A percentile compares a stretch with the other conserved stretches of the same genome.
These are phyloP conservation scores for Scortum barcoo DNA, from an alignment of 2,113 vertebrate genomes.

Conservation along the genomic window DNA sequence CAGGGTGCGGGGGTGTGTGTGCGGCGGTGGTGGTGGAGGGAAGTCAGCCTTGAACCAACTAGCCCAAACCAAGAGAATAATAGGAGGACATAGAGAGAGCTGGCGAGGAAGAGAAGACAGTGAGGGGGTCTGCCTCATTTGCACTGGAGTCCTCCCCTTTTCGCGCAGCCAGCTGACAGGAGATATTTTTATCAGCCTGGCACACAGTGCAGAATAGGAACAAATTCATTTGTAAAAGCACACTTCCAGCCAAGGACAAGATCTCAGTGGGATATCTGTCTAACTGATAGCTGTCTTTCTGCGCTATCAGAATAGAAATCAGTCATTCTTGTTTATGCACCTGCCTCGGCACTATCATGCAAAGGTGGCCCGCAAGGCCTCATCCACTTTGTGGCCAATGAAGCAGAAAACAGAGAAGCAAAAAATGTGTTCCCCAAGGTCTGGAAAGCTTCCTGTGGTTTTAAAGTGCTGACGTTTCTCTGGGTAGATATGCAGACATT, in stretches of 20 bases:
- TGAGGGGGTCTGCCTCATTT: conserved; percentile 77
- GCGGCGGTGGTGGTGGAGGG: conserved; percentile 1
- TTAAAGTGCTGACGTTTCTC: conserved; percentile 20
- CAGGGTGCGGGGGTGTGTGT: conserved; percentile 11
- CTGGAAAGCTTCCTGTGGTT: conserved; percentile 7
- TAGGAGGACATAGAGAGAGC: conserved; percentile 55
- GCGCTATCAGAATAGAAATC: conserved; percentile 69
- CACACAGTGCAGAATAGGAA: conserved; percentile 70
- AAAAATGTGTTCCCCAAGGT: conserved; percentile 45
- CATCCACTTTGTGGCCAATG: conserved; percentile 45
- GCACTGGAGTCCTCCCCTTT: conserved; percentile 68
- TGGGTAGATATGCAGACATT: conserved; percentile 13
- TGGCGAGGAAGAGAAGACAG: conserved; percentile 38
- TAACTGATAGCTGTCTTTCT: conserved; percentile 67
- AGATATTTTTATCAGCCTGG: conserved; percentile 82
- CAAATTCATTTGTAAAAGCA: conserved; percentile 76
- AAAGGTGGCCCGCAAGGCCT: conserved; percentile 45
- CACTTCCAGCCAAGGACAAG: conserved; percentile 73
- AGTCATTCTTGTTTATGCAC: conserved; percentile 72
- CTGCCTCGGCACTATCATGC: conserved; percentile 47
- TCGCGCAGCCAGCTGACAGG: conserved; percentile 72
- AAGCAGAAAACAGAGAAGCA: conserved; percentile 54
- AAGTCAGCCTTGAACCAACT: conserved; percentile 63
- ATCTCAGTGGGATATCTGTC: conserved; percentile 77
- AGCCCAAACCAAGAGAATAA: conserved; percentile 60